A percentile compares a stretch with the other conserved stretches of the same genome.
These are phyloP conservation scores for Campoplex nolae DNA, from an alignment of 2,888 invertebrate species.

Conservation along the genomic window DNA sequence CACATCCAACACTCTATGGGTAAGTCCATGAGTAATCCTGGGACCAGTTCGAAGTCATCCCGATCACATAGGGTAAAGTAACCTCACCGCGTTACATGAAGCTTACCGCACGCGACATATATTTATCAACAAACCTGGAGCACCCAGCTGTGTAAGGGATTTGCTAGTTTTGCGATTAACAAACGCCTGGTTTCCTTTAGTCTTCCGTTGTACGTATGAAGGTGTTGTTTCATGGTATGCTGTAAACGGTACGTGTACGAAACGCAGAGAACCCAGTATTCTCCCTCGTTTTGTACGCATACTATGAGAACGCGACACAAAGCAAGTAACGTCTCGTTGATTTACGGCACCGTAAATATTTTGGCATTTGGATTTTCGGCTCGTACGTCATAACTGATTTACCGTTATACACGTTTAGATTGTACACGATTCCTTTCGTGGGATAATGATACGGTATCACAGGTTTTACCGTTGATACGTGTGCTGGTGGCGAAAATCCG, in stretches of 20 bases:
- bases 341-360: slow-evolving; percentile 75
- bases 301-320: slow-evolving; percentile 23
- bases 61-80: slow-evolving; percentile 2
- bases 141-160: slow-evolving; percentile 81
- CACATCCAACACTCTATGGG: not conserved
- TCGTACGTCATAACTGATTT: slow-evolving; percentile 71
- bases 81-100: not conserved
- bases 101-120: slow-evolving; percentile 25
- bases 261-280: slow-evolving; percentile 25
- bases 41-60: not conserved
- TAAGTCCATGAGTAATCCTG: slow-evolving; percentile 17
- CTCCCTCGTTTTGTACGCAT: not conserved
- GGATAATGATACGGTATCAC: slow-evolving; percentile 60
- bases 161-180: slow-evolving; percentile 83
- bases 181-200: slow-evolving; percentile 74
- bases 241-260: slow-evolving; percentile 65
- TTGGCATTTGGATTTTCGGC: slow-evolving; percentile 76
- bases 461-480: not conserved
- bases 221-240: slow-evolving; percentile 30
- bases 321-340: slow-evolving; percentile 68
- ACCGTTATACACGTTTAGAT: slow-evolving; percentile 64
- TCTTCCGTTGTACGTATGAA: slow-evolving; percentile 26
- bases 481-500: not conserved
- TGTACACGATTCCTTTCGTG: slow-evolving; percentile 48
- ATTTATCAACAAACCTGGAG: slow-evolving; percentile 53